Percentiles rank a stretch among this genome's conserved stretches.
These are phyloP conservation scores for Natator depressus DNA, from an alignment of 2,113 vertebrate genomes.

Conservation along the genomic window DNA sequence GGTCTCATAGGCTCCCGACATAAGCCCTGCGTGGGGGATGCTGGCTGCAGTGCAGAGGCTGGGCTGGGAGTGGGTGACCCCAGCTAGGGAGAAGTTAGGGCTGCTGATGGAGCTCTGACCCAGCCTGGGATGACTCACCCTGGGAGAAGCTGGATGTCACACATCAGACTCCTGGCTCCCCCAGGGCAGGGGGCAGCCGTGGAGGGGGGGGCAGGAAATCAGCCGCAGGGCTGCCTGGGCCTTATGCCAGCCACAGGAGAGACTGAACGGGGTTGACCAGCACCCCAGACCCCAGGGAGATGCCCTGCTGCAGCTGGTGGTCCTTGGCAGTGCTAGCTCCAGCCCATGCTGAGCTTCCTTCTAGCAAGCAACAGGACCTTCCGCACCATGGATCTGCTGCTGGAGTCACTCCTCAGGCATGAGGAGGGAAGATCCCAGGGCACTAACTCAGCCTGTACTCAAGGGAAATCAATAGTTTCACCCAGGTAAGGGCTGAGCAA, in stretches of 20 bases:
- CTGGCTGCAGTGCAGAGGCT: not conserved
- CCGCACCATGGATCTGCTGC: accelerated
- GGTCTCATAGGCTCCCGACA: no score
- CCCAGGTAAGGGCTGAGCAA: not conserved
- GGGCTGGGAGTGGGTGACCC: not conserved
- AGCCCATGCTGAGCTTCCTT: not conserved
- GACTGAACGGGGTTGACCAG: not conserved
- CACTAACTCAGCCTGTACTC: not conserved
- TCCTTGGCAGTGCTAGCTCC: accelerated
- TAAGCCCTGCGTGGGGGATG: not conserved
- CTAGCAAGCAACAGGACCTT: not conserved
- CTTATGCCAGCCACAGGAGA: not conserved
- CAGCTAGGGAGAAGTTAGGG: not conserved
- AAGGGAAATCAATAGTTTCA: not conserved
- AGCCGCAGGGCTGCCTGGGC: not conserved
- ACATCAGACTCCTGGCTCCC: not conserved
- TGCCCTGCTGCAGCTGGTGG: not conserved
- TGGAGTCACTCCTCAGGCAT: not conserved
- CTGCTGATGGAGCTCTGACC: not conserved
- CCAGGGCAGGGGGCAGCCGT: not conserved
- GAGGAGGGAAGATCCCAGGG: not conserved
- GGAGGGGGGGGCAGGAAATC: not conserved
- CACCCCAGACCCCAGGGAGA: not conserved
- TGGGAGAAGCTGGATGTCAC: not conserved
- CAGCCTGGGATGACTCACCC: not conserved